Evolutionary conservation across 2,797 vertebrate species (phyloP).

Genomic region (Propithecus perrieri): DNA sequence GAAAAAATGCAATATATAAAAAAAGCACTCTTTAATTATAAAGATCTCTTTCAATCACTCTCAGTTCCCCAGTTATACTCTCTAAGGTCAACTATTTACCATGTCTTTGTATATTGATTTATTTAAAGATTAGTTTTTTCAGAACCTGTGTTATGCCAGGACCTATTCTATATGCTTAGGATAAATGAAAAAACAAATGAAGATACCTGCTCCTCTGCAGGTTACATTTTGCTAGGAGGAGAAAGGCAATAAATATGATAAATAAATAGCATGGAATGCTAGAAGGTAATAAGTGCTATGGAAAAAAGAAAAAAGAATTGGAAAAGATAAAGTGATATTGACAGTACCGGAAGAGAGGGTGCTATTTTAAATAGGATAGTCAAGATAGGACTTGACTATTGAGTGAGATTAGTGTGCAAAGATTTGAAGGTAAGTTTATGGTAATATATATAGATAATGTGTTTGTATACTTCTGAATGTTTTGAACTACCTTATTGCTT

Average conservation of each 20-base stretch:
- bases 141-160: neutral
- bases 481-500: neutral
- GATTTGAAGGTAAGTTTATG: neutral
- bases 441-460: neutral
- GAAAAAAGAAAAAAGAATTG: neutral
- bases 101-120: neutral
- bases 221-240: neutral
- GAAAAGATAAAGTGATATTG: neutral
- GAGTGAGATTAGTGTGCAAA: neutral
- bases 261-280: neutral
- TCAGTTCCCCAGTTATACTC: neutral
- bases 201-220: neutral
- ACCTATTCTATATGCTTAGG: neutral
- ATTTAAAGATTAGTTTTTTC: slow-evolving; percentile 13
- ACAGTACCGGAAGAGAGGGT: neutral
- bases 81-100: neutral
- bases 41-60: neutral
- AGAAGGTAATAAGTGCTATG: neutral
- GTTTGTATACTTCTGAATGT: neutral
- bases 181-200: neutral
- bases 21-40: neutral
- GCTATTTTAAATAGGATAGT: neutral
- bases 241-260: neutral
- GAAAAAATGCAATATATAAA: neutral
- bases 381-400: neutral